Evolutionary conservation across 2,888 invertebrate genomes (phyloP).

Genomic region (Patella ulyssiponensis): DNA sequence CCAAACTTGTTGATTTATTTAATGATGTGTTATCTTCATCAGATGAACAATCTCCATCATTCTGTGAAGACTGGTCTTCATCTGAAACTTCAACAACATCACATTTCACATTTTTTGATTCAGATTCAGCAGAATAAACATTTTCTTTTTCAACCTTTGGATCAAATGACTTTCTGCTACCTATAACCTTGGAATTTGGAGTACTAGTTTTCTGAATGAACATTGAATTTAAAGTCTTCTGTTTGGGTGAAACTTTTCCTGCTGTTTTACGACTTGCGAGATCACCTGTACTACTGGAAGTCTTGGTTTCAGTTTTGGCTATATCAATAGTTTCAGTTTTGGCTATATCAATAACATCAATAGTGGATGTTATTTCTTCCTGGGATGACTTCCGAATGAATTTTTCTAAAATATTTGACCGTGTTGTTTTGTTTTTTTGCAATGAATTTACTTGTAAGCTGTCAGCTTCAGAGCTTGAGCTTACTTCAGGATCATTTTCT

Average conservation of each 20-base stretch:
- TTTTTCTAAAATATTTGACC: slow-evolving; percentile 42
- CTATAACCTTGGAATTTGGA: not conserved
- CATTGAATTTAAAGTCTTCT: not conserved
- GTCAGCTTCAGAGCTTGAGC: slow-evolving; percentile 64
- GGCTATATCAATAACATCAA: slow-evolving; percentile 51
- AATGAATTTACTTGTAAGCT: slow-evolving; percentile 19
- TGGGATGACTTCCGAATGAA: slow-evolving; percentile 47
- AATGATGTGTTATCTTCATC: slow-evolving; percentile 19
- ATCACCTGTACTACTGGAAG: not conserved
- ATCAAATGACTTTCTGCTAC: too few species aligned
- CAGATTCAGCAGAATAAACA: not conserved
- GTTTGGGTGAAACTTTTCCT: slow-evolving; percentile 13
- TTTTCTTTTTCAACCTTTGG: slow-evolving; percentile 17
- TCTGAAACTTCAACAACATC: not conserved
- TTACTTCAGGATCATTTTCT: slow-evolving; percentile 61
- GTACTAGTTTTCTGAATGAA: not conserved
- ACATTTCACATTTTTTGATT: not conserved
- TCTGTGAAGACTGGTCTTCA: slow-evolving; percentile 6
- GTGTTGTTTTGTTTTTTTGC: slow-evolving; percentile 30
- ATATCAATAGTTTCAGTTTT: slow-evolving; percentile 47
- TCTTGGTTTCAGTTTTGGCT: slow-evolving; percentile 36
- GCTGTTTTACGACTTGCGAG: slow-evolving; percentile 10
- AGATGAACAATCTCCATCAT: slow-evolving; percentile 10
- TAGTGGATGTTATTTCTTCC: slow-evolving; percentile 61
- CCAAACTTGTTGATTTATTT: not conserved